phyloP scores from a whole-genome alignment of 2,797 vertebrate genomes.

The Peromyscus melanophrys region DNA sequence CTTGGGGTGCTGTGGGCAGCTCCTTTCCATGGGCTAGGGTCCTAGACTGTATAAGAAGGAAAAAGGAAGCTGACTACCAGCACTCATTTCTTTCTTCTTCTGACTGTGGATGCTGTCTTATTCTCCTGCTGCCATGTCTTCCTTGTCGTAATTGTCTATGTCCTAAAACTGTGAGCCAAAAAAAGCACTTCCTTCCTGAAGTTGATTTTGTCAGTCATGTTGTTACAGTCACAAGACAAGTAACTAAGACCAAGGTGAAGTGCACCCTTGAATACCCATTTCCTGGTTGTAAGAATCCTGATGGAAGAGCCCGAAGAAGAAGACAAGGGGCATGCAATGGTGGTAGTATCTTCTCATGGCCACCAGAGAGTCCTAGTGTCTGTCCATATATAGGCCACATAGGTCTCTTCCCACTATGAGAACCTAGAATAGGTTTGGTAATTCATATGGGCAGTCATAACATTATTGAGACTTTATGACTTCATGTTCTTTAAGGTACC shows the following conservation, averaged over 20 bases:
- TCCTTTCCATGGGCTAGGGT: no score
- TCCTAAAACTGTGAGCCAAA: not conserved
- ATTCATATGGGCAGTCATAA: constrained; percentile 30
- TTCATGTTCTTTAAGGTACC: constrained; percentile 55
- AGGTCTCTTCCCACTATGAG: not conserved
- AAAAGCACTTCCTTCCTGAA: not conserved
- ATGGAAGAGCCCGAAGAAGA: not conserved
- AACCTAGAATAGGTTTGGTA: constrained; percentile 1
- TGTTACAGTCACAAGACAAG: not conserved
- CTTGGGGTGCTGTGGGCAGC: not conserved
- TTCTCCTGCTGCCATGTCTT: not conserved
- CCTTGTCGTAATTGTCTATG: not conserved
- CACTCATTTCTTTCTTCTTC: not conserved
- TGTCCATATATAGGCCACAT: not conserved
- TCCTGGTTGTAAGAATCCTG: not conserved
- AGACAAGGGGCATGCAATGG: not conserved
- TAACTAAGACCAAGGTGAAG: not conserved
- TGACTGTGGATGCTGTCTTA: no score
- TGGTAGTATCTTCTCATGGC: not conserved
- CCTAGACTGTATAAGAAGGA: not conserved
- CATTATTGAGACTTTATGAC: not conserved
- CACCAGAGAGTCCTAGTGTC: not conserved
- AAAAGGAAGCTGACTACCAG: not conserved
- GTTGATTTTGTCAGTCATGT: not conserved
- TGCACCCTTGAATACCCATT: not conserved